These are phyloP conservation scores for Psix sp. DNA, from an alignment of 1,140 invertebrate species.

Conservation along the genomic window DNA sequence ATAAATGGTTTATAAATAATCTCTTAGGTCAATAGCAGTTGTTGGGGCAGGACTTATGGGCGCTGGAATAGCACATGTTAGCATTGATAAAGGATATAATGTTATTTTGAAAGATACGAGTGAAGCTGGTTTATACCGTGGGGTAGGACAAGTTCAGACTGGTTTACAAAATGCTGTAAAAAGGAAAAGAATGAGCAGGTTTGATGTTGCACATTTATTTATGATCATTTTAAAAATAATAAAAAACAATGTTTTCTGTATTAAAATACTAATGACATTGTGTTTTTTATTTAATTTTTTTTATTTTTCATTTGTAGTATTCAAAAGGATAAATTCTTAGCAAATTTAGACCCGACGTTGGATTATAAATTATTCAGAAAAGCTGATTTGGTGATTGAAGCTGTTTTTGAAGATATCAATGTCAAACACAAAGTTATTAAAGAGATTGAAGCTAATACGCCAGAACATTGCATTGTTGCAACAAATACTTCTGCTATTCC, in stretches of 20 bases:
- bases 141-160: constrained; percentile 92
- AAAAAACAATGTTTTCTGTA: constrained; percentile 8
- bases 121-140: constrained; percentile 87
- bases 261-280: constrained; percentile 1
- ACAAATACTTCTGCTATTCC: constrained; percentile 99
- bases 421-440: constrained; percentile 98
- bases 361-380: constrained; percentile 92
- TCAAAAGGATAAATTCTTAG: constrained; percentile 87
- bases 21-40: constrained; percentile 86
- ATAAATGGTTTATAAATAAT: not conserved
- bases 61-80: constrained; percentile 98
- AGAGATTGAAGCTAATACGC: constrained; percentile 92
- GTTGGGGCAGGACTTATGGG: constrained; percentile 98
- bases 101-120: constrained; percentile 96
- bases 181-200: constrained; percentile 84
- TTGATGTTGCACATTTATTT: too few species aligned
- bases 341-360: constrained; percentile 88
- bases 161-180: constrained; percentile 89
- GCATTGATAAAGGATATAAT: constrained; percentile 94
- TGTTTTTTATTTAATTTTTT: constrained; percentile 2
- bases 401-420: constrained; percentile 98
- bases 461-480: constrained; percentile 95
- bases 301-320: constrained; percentile 71
- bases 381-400: constrained; percentile 97
- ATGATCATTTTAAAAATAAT: constrained; percentile 5